Base-by-base conservation (phyloP, 92 coral and sea anemone genomes). In the Palythoa heliodiscus region DNA sequence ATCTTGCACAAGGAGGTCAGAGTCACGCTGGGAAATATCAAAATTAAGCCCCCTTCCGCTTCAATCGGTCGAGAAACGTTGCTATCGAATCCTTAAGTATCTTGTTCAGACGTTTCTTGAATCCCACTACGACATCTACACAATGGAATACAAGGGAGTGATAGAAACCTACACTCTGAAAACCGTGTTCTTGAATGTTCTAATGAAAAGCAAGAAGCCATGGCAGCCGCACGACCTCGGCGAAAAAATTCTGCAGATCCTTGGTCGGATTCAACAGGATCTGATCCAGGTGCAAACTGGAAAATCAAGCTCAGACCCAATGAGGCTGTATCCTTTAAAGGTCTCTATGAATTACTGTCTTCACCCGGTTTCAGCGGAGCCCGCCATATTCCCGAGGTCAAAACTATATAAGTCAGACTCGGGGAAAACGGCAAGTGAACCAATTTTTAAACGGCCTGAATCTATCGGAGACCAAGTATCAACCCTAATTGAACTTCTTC, bases 91-190 rank as follows among this genome's bases (percentile, higher is more conserved):
- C 15, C 58, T 53, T 1, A 53, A 53, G 58, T 53, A 53, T 53
- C 58, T 53, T 2, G 61, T 75, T 54, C 90, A 86, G 70, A 89
- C 92, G 0, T 89, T 89, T 58, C 80, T 89, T 14, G 90, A 78
- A 79, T 89, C 92, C 5, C 52, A 39, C 75, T 80, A 86, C 12
- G 87, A 86, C 83, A 86, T 87, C 2, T 79, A 50, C 87, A 89
- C 90, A 43, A 70, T 89, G 78, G 90, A 80, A 48, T 89, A 89
- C 50, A 89, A 89, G 19, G 87, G 71, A 79, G 84, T 71, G 10
- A 71, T 89, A 50, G 83, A n/a, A 72, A 89, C 92, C 0, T 89
- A 89, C 85, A 89, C 90, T 5, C 83, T 86, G 7, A 86, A 86
- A 73, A 89, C 90, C 37, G 8, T 87, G 90, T 22, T 87, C 58